phyloP scores from a whole-genome alignment of 2,888 invertebrate species.

The Synergus gifuensis region DNA sequence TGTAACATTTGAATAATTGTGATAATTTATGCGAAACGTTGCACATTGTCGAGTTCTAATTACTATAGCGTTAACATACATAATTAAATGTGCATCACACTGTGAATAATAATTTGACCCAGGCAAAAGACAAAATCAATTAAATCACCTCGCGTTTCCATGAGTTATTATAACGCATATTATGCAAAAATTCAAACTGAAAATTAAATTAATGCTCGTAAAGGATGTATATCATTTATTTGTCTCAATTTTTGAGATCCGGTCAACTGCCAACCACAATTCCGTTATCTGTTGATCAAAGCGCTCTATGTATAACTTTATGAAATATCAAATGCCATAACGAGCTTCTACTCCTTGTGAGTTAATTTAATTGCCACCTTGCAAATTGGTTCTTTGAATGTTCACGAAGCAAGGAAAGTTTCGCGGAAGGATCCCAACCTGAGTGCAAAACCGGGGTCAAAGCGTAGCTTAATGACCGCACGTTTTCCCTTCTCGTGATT shows the following conservation, averaged over 20 bases:
- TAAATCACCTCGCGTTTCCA: neutral
- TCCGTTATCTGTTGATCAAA: neutral
- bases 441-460: conserved; percentile 1
- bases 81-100: conserved; percentile 37
- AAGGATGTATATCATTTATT: neutral
- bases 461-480: conserved; percentile 48
- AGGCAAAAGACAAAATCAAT: conserved; percentile 3
- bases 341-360: conserved; percentile 3
- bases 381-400: conserved; percentile 45
- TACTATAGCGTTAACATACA: conserved; percentile 35
- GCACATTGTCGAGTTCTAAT: conserved; percentile 23
- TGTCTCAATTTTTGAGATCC: neutral
- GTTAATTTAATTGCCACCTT: conserved; percentile 47
- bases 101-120: conserved; percentile 28
- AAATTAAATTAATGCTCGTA: neutral
- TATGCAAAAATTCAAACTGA: neutral
- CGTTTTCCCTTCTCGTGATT: conserved; percentile 34
- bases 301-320: neutral
- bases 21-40: conserved; percentile 15
- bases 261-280: neutral
- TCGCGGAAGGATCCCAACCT: neutral
- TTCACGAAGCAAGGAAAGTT: conserved; percentile 1
- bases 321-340: neutral
- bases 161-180: neutral
- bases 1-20: conserved; percentile 13